Evolutionary conservation across 2,797 vertebrate species (phyloP).

Genomic region (Austrolebias charrua): DNA sequence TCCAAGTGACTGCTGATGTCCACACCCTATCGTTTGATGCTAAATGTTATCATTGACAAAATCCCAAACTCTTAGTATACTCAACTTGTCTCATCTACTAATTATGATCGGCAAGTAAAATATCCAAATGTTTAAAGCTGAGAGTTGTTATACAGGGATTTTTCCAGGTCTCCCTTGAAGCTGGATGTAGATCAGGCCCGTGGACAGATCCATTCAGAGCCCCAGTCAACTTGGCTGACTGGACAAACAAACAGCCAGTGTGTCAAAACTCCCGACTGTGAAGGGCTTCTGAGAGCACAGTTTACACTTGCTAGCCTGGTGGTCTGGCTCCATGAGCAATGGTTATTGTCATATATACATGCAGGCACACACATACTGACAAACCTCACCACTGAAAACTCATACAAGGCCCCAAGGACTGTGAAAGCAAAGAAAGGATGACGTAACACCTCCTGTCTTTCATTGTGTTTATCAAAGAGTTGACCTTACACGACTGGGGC

Average conservation of each 20-base stretch:
- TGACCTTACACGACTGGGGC: constrained; percentile 68
- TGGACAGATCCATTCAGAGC: constrained; percentile 59
- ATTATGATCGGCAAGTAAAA: constrained; percentile 36
- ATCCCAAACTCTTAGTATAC: constrained; percentile 21
- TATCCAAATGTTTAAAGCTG: constrained; percentile 22
- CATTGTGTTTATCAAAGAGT: constrained; percentile 66
- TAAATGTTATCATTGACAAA: constrained; percentile 39
- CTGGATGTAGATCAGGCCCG: constrained; percentile 54
- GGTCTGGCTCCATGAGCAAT: constrained; percentile 81
- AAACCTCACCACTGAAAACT: constrained; percentile 51
- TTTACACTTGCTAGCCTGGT: constrained; percentile 82
- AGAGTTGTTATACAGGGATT: constrained; percentile 24
- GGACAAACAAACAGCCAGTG: constrained; percentile 80
- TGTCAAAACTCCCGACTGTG: constrained; percentile 76
- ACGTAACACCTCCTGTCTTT: constrained; percentile 61
- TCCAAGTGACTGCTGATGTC: constrained; percentile 19
- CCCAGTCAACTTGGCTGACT: constrained; percentile 71
- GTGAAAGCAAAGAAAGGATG: constrained; percentile 65
- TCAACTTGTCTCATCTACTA: constrained; percentile 35
- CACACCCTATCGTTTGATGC: constrained; percentile 16
- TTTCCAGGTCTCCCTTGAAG: constrained; percentile 43
- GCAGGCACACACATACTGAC: constrained; percentile 36
- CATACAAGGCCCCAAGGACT: constrained; percentile 59
- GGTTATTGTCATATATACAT: constrained; percentile 69
- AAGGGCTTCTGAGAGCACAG: constrained; percentile 79